Evolutionary conservation across 2,888 invertebrate species (phyloP).

Genomic region (Microctonus aethiopoides): DNA sequence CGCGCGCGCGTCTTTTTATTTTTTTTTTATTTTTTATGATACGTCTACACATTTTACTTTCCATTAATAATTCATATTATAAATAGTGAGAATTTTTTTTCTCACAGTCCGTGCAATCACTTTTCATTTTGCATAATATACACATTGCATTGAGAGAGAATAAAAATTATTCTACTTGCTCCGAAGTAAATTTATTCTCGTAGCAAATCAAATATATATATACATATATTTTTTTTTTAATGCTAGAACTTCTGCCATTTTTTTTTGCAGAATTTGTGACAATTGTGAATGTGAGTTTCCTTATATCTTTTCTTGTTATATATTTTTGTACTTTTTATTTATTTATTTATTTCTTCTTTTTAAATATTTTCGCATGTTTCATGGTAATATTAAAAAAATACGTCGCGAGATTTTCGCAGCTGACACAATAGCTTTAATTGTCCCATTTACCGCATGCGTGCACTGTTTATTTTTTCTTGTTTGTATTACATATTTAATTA

Average conservation of each 20-base stretch:
- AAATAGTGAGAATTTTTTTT: constrained; percentile 8
- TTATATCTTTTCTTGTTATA: too few relatives aligned
- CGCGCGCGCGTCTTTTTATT: not conserved
- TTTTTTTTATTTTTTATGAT: not conserved
- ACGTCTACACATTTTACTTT: constrained; percentile 15
- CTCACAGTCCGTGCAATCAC: constrained; percentile 14
- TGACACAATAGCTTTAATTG: not conserved
- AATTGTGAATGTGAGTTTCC: not conserved
- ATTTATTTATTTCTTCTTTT: not conserved
- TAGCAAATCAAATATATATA: not conserved
- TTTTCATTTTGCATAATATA: constrained; percentile 12
- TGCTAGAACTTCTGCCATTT: not conserved
- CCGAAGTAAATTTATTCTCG: too few relatives aligned
- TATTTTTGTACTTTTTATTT: too few relatives aligned
- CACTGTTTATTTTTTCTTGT: not conserved
- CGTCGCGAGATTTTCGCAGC: not conserved
- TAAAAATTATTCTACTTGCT: not conserved
- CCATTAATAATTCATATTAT: constrained; percentile 15
- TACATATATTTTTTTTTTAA: not conserved
- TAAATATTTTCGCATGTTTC: not conserved
- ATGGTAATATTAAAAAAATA: not conserved
- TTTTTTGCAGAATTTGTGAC: not conserved
- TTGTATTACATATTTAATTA: not conserved
- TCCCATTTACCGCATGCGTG: not conserved
- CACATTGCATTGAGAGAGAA: not conserved